phyloP scores from a whole-genome alignment of 2,797 vertebrate species.

The Toxotes lorentzi region DNA sequence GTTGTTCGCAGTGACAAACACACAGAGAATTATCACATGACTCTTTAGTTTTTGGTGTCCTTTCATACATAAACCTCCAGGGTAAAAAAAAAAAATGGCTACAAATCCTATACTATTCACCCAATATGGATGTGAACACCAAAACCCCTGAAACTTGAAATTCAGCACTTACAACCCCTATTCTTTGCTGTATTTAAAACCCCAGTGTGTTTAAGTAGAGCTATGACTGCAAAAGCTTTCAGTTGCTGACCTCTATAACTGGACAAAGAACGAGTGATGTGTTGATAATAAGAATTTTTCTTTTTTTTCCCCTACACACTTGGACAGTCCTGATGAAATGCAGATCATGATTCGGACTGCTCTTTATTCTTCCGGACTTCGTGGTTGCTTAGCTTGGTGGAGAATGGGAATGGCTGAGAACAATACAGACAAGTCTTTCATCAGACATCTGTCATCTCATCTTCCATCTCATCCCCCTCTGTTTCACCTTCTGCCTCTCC shows the following conservation, averaged over 20 bases:
- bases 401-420: constrained; percentile 49
- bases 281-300: constrained; percentile 14
- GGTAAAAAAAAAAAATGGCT: not conserved
- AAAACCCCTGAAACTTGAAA: constrained; percentile 5
- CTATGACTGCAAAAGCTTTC: not conserved
- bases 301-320: constrained; percentile 7
- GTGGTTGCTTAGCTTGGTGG: constrained; percentile 29
- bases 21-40: not conserved
- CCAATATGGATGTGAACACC: not conserved
- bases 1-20: not conserved
- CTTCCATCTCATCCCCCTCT: constrained; percentile 92
- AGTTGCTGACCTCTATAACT: constrained; percentile 8
- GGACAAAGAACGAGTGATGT: constrained; percentile 22
- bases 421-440: constrained; percentile 67
- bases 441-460: constrained; percentile 99
- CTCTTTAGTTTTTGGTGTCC: not conserved
- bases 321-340: constrained; percentile 37
- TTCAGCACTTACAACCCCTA: not conserved
- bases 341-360: constrained; percentile 25
- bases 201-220: constrained; percentile 21
- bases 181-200: constrained; percentile 20
- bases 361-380: constrained; percentile 58
- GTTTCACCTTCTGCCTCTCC: constrained; percentile 86
- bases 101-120: not conserved
- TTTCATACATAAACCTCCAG: not conserved